Evolutionary conservation across 1,140 invertebrate species (phyloP).

Genomic region (Meloidogyne floridensis): DNA sequence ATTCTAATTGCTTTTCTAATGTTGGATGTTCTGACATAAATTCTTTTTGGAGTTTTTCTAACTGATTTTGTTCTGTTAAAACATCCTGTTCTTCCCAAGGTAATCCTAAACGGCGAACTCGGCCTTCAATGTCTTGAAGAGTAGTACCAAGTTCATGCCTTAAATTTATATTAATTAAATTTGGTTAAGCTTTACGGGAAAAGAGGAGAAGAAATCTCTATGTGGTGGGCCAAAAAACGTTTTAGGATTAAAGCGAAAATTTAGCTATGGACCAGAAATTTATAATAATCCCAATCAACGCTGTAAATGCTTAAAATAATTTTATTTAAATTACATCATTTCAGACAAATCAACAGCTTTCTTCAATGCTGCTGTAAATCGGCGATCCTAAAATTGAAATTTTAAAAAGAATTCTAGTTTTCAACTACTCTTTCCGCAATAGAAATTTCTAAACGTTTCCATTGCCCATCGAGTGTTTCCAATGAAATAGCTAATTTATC

Average conservation of each 20-base stretch:
- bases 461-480: slow-evolving; percentile 33
- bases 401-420: slow-evolving; percentile 14
- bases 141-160: slow-evolving; percentile 32
- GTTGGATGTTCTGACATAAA: slow-evolving; percentile 22
- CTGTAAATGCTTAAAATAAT: neutral
- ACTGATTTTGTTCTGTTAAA: slow-evolving; percentile 26
- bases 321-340: slow-evolving; percentile 21
- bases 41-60: slow-evolving; percentile 39
- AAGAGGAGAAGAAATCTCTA: too few species aligned
- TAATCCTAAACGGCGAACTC: slow-evolving; percentile 32
- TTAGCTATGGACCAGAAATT: too few species aligned
- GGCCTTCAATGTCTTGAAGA: slow-evolving; percentile 36
- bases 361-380: slow-evolving; percentile 36
- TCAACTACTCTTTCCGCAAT: slow-evolving; percentile 5
- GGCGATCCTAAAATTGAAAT: slow-evolving; percentile 25
- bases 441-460: slow-evolving; percentile 46
- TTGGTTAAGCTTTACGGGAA: neutral
- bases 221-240: too few species aligned
- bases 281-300: too few species aligned
- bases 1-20: slow-evolving; percentile 42
- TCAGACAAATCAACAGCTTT: slow-evolving; percentile 45
- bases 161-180: neutral
- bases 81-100: slow-evolving; percentile 34
- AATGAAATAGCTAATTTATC: slow-evolving; percentile 49
- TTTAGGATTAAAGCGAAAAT: too few species aligned